These are phyloP conservation scores for Nyctibius grandis DNA, from an alignment of 2,797 vertebrate genomes.

Conservation along the genomic window DNA sequence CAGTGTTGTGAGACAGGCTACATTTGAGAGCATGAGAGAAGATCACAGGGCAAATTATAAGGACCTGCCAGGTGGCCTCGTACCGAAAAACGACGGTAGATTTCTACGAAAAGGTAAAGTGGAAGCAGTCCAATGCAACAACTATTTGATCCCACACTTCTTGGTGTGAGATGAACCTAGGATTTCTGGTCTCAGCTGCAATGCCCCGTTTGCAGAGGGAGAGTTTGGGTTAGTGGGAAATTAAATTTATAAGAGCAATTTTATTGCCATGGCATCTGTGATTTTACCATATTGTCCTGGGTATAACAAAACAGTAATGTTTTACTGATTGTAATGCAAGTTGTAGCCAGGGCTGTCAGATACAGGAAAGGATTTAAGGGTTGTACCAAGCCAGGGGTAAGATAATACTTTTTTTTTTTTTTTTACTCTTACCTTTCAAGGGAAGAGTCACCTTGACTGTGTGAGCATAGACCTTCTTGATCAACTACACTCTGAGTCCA, in stretches of 20 bases:
- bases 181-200: background rate
- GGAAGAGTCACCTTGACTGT: background rate
- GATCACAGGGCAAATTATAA: conserved; percentile 68
- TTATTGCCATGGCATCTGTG: background rate
- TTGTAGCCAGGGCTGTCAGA: background rate
- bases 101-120: conserved; percentile 69
- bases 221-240: background rate
- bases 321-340: background rate
- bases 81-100: background rate
- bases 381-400: background rate
- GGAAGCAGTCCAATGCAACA: background rate
- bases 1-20: conserved; percentile 53
- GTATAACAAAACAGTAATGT: background rate
- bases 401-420: background rate
- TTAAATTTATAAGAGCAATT: background rate
- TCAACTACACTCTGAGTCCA: background rate
- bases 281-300: background rate
- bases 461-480: background rate
- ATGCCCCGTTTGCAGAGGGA: background rate
- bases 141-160: background rate
- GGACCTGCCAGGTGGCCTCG: background rate
- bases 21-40: conserved; percentile 66
- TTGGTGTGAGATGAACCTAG: background rate
- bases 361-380: background rate
- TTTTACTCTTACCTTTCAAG: background rate